Conservation (phyloP, 2,888 invertebrate genomes). For the Acronicta alni region DNA sequence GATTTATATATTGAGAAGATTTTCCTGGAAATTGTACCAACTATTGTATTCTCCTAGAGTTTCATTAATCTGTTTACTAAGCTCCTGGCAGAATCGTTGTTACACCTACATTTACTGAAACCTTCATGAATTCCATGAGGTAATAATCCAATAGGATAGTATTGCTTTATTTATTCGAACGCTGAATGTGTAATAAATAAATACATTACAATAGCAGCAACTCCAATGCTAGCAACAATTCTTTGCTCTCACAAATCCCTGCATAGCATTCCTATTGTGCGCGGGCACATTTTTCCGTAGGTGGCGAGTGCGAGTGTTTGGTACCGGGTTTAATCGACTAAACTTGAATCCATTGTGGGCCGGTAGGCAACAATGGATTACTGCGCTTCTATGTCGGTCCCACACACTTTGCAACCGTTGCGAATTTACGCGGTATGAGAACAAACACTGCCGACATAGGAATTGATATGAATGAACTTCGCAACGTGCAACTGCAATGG, state of each 20-base stretch:
- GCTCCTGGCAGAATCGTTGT: constrained; percentile 9
- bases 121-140: not conserved
- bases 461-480: constrained; percentile 50
- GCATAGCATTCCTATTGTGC: constrained; percentile 67
- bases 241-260: constrained; percentile 65
- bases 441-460: constrained; percentile 57
- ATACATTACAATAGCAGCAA: constrained; percentile 53
- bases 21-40: not conserved
- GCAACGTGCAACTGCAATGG: constrained; percentile 4
- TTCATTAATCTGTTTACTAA: constrained; percentile 26
- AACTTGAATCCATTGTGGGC: constrained; percentile 72
- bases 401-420: constrained; percentile 59
- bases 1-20: not conserved
- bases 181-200: constrained; percentile 64
- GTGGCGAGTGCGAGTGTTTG: constrained; percentile 72
- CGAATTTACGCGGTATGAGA: constrained; percentile 63
- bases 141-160: constrained; percentile 14
- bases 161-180: constrained; percentile 47
- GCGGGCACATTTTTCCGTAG: constrained; percentile 71
- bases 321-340: constrained; percentile 76
- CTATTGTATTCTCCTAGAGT: not conserved
- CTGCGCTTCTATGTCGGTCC: constrained; percentile 59
- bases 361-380: constrained; percentile 72
- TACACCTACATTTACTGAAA: constrained; percentile 18
- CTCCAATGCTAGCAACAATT: constrained; percentile 65